Evolutionary conservation across 2,888 invertebrate species (phyloP), one percentile per base, ranked within the genome.

Genomic region (Quadriops clusia): DNA sequence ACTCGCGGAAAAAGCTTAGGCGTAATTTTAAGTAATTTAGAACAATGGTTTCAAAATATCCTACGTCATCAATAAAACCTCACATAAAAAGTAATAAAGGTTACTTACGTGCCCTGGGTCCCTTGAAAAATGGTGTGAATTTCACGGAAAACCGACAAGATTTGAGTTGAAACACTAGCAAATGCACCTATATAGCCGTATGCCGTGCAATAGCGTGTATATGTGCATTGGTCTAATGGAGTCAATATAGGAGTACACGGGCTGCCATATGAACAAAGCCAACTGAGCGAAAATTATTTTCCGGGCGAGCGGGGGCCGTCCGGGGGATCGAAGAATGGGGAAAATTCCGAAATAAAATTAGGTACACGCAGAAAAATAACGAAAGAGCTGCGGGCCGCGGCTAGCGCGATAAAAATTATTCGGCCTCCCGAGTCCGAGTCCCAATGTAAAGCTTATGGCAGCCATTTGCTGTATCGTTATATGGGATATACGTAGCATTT

Each of bases 371-470:
- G 41, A 52, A 52, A 57, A 58, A 53, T 46, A 43, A 31, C 36
- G 10, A 33, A 40, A 39, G 6, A 6, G 15, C 33, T 35, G 33
- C 25, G 14, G 25, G 22, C 18, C 4, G 21, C 13, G 17, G 22
- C 12, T 31, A 43, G 36, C 25, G 10, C 21, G 18, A 29, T 30
- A 45, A 52, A 51, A 49, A 43, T 41, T 40, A 40, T 40, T 36
- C 28, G 34, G 30, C 34, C 36, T 34, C 36, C 32, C 40, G 36
- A 33, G 41, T 40, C 45, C 49, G n/a, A n/a, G n/a, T n/a, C 44
- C 58, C 63, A 56, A 64, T 65, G 59, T 57, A 55, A 55, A 58
- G 59, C 65, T 64, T 64, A 65, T 61, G 64, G 64, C 64, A 63
- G 65, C 65, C 64, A 65, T 64, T 64, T 62, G 61, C 58, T 56